These are phyloP conservation scores for Serripes groenlandicus DNA, from an alignment of 2,888 invertebrate genomes.

Conservation along the genomic window DNA sequence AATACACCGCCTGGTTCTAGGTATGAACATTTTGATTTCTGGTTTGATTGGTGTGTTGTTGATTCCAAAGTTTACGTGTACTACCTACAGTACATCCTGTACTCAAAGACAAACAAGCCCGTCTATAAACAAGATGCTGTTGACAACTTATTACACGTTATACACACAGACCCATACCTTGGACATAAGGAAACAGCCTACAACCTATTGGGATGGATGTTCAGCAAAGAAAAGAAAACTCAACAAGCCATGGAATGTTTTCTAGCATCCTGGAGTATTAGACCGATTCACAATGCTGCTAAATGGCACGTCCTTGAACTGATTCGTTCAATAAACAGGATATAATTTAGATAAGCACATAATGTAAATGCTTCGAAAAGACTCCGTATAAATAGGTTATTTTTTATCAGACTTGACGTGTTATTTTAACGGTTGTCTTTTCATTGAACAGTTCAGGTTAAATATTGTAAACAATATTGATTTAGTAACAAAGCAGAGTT, in stretches of 20 bases:
- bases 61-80: slow-evolving; percentile 25
- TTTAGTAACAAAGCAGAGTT: too few species aligned
- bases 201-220: slow-evolving; percentile 20
- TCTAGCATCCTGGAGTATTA: not conserved
- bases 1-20: not conserved
- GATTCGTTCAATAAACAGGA: too few species aligned
- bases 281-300: slow-evolving; percentile 19
- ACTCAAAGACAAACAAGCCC: not conserved
- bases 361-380: too few species aligned
- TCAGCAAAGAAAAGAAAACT: not conserved
- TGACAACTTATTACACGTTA: not conserved
- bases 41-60: slow-evolving; percentile 29
- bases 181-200: slow-evolving; percentile 20
- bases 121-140: not conserved
- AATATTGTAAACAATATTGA: too few species aligned
- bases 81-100: slow-evolving; percentile 12
- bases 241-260: slow-evolving; percentile 11
- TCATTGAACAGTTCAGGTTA: too few species aligned
- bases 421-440: too few species aligned
- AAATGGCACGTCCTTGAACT: slow-evolving; percentile 13
- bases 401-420: too few species aligned
- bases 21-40: not conserved
- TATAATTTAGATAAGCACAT: too few species aligned
- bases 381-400: too few species aligned
- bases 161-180: not conserved